Percentiles rank a stretch among this genome's conserved stretches.
These are phyloP conservation scores for Cryptocephalus moraei DNA, from an alignment of 2,888 invertebrate genomes.

Conservation along the genomic window DNA sequence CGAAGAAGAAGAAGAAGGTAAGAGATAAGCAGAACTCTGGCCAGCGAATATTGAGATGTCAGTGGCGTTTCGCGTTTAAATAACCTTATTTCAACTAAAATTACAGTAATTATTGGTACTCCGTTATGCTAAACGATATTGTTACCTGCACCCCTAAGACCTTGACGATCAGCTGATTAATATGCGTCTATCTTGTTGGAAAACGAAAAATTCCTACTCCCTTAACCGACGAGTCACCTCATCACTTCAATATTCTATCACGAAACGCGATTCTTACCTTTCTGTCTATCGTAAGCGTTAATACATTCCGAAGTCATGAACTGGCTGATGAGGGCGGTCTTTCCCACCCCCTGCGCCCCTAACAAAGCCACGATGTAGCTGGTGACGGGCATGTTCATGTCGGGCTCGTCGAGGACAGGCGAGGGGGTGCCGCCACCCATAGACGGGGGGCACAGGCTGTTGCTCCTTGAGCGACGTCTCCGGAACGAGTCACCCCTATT, in stretches of 20 bases:
- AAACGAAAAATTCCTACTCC: no score
- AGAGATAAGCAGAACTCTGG: no score
- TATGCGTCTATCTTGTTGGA: no score
- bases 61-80: no score
- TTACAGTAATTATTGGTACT: no score
- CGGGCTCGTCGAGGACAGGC: slow-evolving; percentile 43
- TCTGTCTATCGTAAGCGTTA: slow-evolving; percentile 82
- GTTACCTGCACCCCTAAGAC: no score
- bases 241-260: neutral
- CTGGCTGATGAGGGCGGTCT: slow-evolving; percentile 76
- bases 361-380: slow-evolving; percentile 64
- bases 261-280: slow-evolving; percentile 44
- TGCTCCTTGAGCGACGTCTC: slow-evolving; percentile 71
- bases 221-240: no score
- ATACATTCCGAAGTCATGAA: slow-evolving; percentile 91
- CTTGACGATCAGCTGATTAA: no score
- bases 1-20: no score
- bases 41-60: no score
- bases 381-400: slow-evolving; percentile 36
- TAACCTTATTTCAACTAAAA: no score
- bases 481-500: slow-evolving; percentile 92
- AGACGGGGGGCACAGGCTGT: slow-evolving; percentile 59
- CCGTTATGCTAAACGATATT: no score
- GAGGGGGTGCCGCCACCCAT: slow-evolving; percentile 29
- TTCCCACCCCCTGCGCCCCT: slow-evolving; percentile 73